Evolutionary conservation across 1,140 invertebrate species (phyloP), one percentile per base, ranked within the genome.

Genomic region (Ladona fulva): DNA sequence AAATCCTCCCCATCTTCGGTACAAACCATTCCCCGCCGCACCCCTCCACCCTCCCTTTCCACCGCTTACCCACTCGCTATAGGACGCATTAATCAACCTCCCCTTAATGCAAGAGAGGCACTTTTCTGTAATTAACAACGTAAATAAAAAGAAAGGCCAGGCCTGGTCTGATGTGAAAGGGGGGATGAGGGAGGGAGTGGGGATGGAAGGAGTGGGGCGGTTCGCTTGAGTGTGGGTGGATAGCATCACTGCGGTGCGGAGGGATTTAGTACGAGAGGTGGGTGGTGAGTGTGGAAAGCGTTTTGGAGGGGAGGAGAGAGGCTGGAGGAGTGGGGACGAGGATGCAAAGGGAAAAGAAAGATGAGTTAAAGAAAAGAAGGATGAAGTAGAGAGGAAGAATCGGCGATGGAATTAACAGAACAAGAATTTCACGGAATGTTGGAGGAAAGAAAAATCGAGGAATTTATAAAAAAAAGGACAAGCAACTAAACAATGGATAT

Each of bases 121-220:
- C 52, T 66, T 66, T 66, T 66, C 52, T 16, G 52, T 66, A 66
- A 66, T 66, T 66, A 66, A 66, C 52, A 66, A 66, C 52, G 52
- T 66, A 66, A 66, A 22, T 66, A 66, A 66, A 66, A 66, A 66
- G 52, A 66, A 66, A 66, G 52, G 52, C 3, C 52, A 6, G n/a
- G 44, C 44, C 10, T 11, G 44, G 10, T 52, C 44, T 52, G 44
- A 19, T 52, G 10, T 52, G 10, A 19, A 66, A 22, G 52, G 14
- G 52, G 52, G 52, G 3, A 5, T 22, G 52, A 12, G 52, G 3
- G 52, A 5, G 52, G 12, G n/a, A 22, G 52, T 22, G 52, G n/a
- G 52, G 52, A 66, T 66, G 52, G 52, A 12, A 22, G 52, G 52
- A 22, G 52, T 6, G 52, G 52, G 52, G 12, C 3, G n/a, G n/a